phyloP scores from a whole-genome alignment of 2,113 vertebrate genomes.

The Coturnix japonica region DNA sequence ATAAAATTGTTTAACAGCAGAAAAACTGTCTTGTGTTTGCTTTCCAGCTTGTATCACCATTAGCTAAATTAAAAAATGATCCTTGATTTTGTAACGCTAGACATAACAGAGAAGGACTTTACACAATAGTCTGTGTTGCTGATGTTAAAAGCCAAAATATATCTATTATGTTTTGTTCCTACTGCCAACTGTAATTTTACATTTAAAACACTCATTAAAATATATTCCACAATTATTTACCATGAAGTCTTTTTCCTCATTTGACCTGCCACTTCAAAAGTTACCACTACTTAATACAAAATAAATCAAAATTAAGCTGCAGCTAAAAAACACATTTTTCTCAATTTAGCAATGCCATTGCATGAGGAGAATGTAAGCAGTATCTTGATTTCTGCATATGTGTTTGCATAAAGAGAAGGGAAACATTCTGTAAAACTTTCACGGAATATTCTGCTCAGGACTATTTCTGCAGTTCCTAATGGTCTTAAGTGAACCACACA shows the following conservation, averaged over 20 bases:
- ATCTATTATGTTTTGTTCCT: neutral
- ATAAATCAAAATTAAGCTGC: neutral
- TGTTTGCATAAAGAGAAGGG: neutral
- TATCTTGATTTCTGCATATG: neutral
- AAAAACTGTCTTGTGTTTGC: neutral
- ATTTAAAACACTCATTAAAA: neutral
- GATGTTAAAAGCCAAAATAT: neutral
- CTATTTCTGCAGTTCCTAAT: neutral
- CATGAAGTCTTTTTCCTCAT: neutral
- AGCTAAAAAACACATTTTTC: neutral
- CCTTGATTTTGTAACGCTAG: neutral
- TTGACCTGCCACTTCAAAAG: neutral
- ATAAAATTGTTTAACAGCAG: too few species aligned
- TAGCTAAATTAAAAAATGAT: constrained; percentile 2
- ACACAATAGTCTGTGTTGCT: neutral
- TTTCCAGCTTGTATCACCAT: neutral
- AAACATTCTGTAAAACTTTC: neutral
- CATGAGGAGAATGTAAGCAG: neutral
- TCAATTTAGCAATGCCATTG: neutral
- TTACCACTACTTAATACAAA: neutral
- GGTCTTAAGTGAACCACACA: neutral
- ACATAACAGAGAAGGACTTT: neutral
- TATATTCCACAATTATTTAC: neutral
- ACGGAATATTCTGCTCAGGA: neutral
- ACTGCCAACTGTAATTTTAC: neutral